Evolutionary conservation across 2,113 vertebrate genomes (phyloP).

Genomic region (Procapra przewalskii): DNA sequence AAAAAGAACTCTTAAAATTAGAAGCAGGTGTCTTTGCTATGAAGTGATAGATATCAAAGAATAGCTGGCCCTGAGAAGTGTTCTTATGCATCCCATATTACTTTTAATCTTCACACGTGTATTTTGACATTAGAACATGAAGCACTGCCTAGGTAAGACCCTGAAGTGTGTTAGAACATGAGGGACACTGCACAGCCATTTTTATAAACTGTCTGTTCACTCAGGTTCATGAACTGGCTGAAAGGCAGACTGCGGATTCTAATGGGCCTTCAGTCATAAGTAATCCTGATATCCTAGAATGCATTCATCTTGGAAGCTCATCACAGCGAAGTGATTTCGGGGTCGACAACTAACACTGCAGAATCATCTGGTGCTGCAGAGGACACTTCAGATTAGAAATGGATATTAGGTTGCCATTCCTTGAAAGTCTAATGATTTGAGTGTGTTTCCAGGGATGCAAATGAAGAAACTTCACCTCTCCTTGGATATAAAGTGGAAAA

Average conservation of each 20-base stretch:
- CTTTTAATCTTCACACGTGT: neutral
- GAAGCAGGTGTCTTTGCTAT: constrained; percentile 37
- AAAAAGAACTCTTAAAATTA: constrained; percentile 46
- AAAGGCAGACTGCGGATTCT: neutral
- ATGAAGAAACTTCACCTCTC: neutral
- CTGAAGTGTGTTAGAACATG: neutral
- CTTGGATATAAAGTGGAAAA: neutral
- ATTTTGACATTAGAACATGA: neutral
- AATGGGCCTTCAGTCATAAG: neutral
- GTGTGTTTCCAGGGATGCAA: neutral
- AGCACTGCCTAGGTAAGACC: neutral
- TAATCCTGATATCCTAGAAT: neutral
- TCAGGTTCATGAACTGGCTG: constrained; percentile 22
- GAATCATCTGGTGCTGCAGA: constrained; percentile 25
- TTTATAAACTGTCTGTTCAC: constrained; percentile 4
- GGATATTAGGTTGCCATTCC: constrained; percentile 60
- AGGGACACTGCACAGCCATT: constrained; percentile 35
- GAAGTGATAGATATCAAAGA: constrained; percentile 57
- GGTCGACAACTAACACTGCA: neutral
- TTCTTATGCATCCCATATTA: neutral
- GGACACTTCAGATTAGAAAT: constrained; percentile 64
- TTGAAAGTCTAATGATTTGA: neutral
- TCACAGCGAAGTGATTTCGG: constrained; percentile 47
- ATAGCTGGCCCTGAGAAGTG: neutral
- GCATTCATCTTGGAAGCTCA: constrained; percentile 2